Percentiles rank a stretch among this genome's conserved stretches.
phyloP scores from a whole-genome alignment of 2,113 vertebrate species.

The Dendropsophus ebraccatus region DNA sequence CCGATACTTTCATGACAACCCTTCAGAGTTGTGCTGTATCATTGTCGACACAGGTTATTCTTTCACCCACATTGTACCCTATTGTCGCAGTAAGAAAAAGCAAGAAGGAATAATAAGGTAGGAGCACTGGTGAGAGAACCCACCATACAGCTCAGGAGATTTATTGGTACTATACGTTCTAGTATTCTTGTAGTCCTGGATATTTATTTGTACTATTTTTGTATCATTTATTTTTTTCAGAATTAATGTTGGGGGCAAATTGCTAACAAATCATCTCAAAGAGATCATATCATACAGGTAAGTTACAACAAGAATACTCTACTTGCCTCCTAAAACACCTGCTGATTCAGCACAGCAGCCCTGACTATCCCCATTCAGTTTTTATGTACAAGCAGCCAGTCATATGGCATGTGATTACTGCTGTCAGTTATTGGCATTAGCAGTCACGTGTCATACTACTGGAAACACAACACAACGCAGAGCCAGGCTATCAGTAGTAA shows the following conservation, averaged over 20 bases:
- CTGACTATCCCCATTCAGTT: too few species aligned
- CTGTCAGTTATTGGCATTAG: too few species aligned
- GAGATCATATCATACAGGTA: conserved; percentile 98
- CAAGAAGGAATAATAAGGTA: conserved; percentile 95
- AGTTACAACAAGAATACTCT: background rate
- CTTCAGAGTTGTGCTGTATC: conserved; percentile 88
- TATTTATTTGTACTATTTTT: conserved; percentile 7
- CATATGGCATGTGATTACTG: too few species aligned
- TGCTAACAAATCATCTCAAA: conserved; percentile 97
- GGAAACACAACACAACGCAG: too few species aligned
- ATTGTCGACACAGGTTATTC: conserved; percentile 97
- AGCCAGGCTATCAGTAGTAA: too few species aligned
- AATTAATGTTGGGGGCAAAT: conserved; percentile 95
- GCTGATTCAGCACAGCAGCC: too few species aligned
- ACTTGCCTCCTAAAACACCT: too few species aligned
- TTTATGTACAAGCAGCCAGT: too few species aligned
- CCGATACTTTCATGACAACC: conserved; percentile 88
- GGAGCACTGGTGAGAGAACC: conserved; percentile 18
- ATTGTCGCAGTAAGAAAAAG: conserved; percentile 94
- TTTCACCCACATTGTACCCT: conserved; percentile 93
- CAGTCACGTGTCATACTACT: too few species aligned
- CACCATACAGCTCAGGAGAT: background rate
- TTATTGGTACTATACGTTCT: background rate
- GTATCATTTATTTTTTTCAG: conserved; percentile 69
- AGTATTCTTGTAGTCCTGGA: background rate